A percentile compares a stretch with the other conserved stretches of the same genome.
phyloP scores from a whole-genome alignment of 2,888 invertebrate genomes.

The Hermaeophaga mercurialis region DNA sequence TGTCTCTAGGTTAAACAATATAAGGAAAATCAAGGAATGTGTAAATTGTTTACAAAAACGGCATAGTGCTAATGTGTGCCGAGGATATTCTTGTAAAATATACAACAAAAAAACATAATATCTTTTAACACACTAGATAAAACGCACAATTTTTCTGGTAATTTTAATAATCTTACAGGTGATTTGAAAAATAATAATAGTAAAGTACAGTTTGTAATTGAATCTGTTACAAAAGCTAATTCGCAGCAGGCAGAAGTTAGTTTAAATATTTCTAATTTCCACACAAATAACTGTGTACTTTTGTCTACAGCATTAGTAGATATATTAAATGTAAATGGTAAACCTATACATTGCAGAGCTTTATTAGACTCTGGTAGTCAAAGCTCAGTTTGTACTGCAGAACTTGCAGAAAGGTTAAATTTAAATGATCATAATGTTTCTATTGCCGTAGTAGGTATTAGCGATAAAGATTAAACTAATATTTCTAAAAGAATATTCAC shows the following conservation, averaged over 20 bases:
- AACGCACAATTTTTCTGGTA: too few relatives aligned
- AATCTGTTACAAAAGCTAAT: background rate
- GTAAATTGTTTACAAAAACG: slow-evolving; percentile 1
- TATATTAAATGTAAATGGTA: background rate
- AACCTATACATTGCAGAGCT: slow-evolving; percentile 4
- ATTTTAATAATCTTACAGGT: too few relatives aligned
- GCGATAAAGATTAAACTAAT: background rate
- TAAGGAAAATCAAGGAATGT: slow-evolving; percentile 1
- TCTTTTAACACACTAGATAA: background rate
- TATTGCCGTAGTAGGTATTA: slow-evolving; percentile 12
- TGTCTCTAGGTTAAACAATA: background rate
- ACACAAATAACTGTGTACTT: background rate
- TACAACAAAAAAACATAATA: background rate
- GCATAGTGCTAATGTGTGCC: background rate
- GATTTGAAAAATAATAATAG: too few relatives aligned
- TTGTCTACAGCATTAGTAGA: slow-evolving; percentile 12
- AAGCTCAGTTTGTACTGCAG: background rate
- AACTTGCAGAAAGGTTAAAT: slow-evolving; percentile 1
- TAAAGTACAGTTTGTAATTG: background rate
- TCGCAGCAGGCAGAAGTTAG: too few relatives aligned
- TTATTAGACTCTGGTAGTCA: slow-evolving; percentile 13
- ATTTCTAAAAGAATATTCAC: background rate
- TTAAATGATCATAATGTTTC: background rate
- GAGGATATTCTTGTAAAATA: background rate
- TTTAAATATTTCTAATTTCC: background rate